Evolutionary conservation across 1,140 invertebrate species (phyloP).

Genomic region (Aleiodes sp.): DNA sequence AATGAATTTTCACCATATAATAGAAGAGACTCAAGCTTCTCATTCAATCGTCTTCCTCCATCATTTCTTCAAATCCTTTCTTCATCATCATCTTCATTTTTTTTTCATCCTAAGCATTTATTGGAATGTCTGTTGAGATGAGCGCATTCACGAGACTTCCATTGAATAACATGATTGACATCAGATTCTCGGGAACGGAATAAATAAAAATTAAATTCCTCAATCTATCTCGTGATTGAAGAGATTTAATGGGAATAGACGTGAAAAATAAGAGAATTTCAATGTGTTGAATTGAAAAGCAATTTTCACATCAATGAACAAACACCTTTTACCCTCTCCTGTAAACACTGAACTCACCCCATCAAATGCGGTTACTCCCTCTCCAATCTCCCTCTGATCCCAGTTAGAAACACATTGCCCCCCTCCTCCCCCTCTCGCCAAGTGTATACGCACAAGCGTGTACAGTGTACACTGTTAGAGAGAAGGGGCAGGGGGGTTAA

Average conservation of each 20-base stretch:
- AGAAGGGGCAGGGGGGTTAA: slow-evolving; percentile 7
- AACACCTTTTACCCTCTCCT: background rate
- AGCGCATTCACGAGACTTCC: background rate
- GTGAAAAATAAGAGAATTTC: background rate
- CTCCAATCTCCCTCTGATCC: too few species aligned
- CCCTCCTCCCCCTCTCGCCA: background rate
- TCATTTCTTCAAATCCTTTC: background rate
- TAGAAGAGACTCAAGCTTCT: background rate
- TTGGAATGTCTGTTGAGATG: background rate
- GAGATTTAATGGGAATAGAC: too few species aligned
- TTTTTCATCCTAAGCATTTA: background rate
- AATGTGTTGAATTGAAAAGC: background rate
- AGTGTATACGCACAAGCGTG: slow-evolving; percentile 9
- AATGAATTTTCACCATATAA: slow-evolving; percentile 15
- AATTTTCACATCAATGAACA: slow-evolving; percentile 3
- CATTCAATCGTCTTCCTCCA: background rate
- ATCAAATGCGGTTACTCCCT: background rate
- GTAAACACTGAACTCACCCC: background rate
- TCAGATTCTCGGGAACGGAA: background rate
- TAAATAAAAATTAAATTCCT: background rate
- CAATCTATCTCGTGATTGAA: background rate
- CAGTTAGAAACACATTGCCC: background rate
- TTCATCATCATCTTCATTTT: background rate
- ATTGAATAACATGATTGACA: background rate
- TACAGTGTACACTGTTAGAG: slow-evolving; percentile 12